Percentiles rank a stretch among this genome's conserved stretches.
phyloP scores from a whole-genome alignment of 2,113 vertebrate species.

The Austrofundulus limnaeus region DNA sequence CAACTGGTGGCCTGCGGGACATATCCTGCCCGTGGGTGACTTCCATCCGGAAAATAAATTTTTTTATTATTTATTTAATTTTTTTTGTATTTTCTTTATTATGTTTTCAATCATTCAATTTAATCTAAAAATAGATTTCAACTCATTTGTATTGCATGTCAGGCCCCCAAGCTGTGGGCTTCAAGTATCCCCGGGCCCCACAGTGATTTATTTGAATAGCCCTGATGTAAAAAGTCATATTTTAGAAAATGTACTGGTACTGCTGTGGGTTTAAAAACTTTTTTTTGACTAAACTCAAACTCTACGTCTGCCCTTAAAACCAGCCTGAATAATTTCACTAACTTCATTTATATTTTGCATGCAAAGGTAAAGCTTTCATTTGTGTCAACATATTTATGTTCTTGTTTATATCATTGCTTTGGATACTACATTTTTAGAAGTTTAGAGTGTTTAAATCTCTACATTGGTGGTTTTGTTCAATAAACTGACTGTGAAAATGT shows the following conservation, averaged over 20 bases:
- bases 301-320: background rate
- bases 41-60: too few species aligned
- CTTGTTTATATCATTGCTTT: slow-evolving; percentile 24
- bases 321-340: background rate
- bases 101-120: too few species aligned
- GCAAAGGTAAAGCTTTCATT: slow-evolving; percentile 7
- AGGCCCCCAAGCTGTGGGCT: too few species aligned
- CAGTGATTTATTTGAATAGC: too few species aligned
- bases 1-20: too few species aligned
- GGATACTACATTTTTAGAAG: slow-evolving; percentile 9
- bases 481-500: slow-evolving; percentile 30
- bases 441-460: background rate
- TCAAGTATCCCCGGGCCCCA: too few species aligned
- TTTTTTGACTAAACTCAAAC: slow-evolving; percentile 1
- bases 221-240: too few species aligned
- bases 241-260: slow-evolving; percentile 17
- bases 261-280: slow-evolving; percentile 5
- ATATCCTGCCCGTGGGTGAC: too few species aligned
- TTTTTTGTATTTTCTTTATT: too few species aligned
- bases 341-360: slow-evolving; percentile 10
- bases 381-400: slow-evolving; percentile 20
- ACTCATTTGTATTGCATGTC: too few species aligned
- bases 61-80: too few species aligned
- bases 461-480: slow-evolving; percentile 10
- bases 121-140: too few species aligned